Percentiles rank a stretch among this genome's conserved stretches.
Evolutionary conservation across 2,888 invertebrate genomes (phyloP).

Genomic region (Gari tellinella): DNA sequence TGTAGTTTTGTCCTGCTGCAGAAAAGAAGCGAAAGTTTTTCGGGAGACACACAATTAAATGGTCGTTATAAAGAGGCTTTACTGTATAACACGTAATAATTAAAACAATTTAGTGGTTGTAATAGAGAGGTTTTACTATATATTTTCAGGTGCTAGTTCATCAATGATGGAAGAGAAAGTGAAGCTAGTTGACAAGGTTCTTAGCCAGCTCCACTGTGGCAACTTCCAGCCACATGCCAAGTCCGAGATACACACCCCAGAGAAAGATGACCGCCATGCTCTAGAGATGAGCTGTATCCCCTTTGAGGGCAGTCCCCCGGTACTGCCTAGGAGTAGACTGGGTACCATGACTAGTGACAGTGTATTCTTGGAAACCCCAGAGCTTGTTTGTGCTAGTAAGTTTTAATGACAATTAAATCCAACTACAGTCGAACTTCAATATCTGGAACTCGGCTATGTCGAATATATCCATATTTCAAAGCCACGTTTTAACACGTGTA

Average conservation of each 20-base stretch:
- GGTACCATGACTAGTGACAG: slow-evolving; percentile 40
- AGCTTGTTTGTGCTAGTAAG: slow-evolving; percentile 51
- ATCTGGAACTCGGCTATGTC: no score
- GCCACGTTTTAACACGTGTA: no score
- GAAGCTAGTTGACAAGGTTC: slow-evolving; percentile 72
- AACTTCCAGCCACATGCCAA: slow-evolving; percentile 71
- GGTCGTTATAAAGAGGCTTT: no score
- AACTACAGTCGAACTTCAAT: no score
- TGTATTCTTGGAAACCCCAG: slow-evolving; percentile 57
- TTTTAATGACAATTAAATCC: not conserved
- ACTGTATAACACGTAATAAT: no score
- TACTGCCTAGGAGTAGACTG: slow-evolving; percentile 40
- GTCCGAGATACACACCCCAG: slow-evolving; percentile 62
- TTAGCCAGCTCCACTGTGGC: slow-evolving; percentile 77
- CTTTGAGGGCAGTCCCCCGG: slow-evolving; percentile 70
- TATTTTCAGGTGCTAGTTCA: slow-evolving; percentile 73
- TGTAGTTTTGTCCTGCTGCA: no score
- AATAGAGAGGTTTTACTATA: no score
- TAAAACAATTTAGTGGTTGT: no score
- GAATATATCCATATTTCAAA: no score
- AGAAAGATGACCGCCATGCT: slow-evolving; percentile 57
- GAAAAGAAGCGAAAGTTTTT: no score
- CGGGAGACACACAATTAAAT: no score
- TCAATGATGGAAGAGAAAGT: slow-evolving; percentile 74
- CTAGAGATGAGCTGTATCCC: slow-evolving; percentile 77